These are phyloP conservation scores for Pogonus chalceus DNA, from an alignment of 1,140 invertebrate genomes.

Conservation along the genomic window DNA sequence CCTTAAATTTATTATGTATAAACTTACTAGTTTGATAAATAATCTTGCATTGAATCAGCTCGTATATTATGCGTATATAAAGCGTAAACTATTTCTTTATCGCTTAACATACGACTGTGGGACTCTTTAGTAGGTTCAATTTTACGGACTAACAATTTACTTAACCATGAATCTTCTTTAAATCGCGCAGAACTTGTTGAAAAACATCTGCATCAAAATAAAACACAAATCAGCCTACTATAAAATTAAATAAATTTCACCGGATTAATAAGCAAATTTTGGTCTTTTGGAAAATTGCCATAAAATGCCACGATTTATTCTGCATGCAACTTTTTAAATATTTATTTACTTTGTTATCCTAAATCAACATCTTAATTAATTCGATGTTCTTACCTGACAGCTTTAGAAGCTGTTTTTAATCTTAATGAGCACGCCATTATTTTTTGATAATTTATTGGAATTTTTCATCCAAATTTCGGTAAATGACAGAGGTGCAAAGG, in stretches of 20 bases:
- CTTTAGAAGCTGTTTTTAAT: background rate
- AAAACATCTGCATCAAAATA: conserved; percentile 1
- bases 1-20: conserved; percentile 9
- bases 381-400: background rate
- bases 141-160: conserved; percentile 77
- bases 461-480: background rate
- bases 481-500: background rate
- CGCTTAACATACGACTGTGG: conserved; percentile 87
- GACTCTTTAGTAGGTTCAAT: conserved; percentile 92
- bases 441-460: background rate
- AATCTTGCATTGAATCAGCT: conserved; percentile 74
- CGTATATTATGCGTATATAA: conserved; percentile 90
- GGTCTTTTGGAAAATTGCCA: too few relatives aligned
- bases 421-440: background rate
- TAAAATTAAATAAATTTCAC: too few relatives aligned
- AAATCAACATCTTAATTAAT: too few relatives aligned
- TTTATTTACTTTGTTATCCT: too few relatives aligned
- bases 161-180: conserved; percentile 73
- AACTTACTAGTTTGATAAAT: conserved; percentile 85
- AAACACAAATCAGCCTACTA: too few relatives aligned
- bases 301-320: too few relatives aligned
- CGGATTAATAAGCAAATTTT: too few relatives aligned
- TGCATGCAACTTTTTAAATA: too few relatives aligned
- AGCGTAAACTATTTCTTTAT: conserved; percentile 90
- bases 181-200: conserved; percentile 19